Evolutionary conservation across 1,140 invertebrate genomes (phyloP).

Genomic region (Akabosia matsudoensis): DNA sequence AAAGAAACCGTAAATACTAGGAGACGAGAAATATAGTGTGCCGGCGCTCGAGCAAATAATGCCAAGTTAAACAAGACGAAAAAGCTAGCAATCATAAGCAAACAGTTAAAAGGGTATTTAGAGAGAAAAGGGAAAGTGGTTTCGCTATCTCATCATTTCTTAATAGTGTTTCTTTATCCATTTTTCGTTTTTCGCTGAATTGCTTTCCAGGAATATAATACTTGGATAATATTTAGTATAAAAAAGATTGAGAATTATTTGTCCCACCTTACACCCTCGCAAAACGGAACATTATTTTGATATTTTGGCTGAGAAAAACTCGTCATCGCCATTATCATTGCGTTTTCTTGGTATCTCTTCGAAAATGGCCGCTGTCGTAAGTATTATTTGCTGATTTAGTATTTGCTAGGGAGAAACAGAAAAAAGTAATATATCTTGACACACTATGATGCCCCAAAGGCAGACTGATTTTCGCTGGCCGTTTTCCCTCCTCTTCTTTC

Average conservation of each 20-base stretch:
- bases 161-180: background rate
- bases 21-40: too few relatives aligned
- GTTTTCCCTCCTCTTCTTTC: background rate
- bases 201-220: background rate
- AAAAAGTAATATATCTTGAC: constrained; percentile 15
- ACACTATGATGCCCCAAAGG: background rate
- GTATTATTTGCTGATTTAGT: constrained; percentile 25
- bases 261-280: background rate
- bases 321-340: background rate
- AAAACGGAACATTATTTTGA: too few relatives aligned
- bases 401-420: background rate
- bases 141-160: background rate
- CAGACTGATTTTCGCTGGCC: background rate
- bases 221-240: background rate
- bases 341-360: background rate
- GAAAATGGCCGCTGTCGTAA: background rate
- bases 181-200: background rate
- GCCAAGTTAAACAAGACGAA: too few relatives aligned
- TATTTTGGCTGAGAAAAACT: too few relatives aligned
- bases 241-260: background rate
- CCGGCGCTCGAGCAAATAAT: too few relatives aligned
- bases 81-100: background rate
- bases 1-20: too few relatives aligned
- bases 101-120: background rate
- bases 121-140: background rate